Evolutionary conservation across 2,888 invertebrate species (phyloP), one percentile per base, ranked within the genome.

Genomic region (Colostygia pectinataria): DNA sequence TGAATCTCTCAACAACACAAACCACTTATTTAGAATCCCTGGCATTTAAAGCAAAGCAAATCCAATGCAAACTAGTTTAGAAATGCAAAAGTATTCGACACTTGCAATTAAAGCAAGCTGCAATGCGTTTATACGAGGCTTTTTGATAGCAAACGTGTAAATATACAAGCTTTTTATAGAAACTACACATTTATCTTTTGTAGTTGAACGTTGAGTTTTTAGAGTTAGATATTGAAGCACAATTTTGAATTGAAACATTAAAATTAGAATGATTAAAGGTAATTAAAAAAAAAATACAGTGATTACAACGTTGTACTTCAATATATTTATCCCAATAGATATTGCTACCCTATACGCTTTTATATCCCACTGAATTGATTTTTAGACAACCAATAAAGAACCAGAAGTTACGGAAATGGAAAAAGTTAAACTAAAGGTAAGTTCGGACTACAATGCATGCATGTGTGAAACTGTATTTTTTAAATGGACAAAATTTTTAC

Each of bases 361-460:
- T 63, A 77, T 64, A 60, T 60, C 61, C 74, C 53, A 59, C 70
- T 66, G 74, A 78, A 80, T 75, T 81, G 63, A 74, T 86, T 64
- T 89, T 75, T 87, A 89, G 90, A 80, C 76, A 51, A 77, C 71
- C 63, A 68, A 87, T 63, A 83, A 86, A 65, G 77, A 83, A 68
- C 76, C 80, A 42, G 81, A 85, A 73, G 64, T 65, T 47, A 68
- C 65, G 45, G 73, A 82, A 71, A 45, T 89, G 55, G 83, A 75
- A 32, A 68, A 85, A 73, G 67, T 90, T 37, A 89, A 89, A 71
- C 69, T 90, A 1, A 90, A 89, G 88, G 90, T 90, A 83, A 87
- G 87, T 73, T 64, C 20, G 8, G 49, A 41, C 15, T 33, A 49
- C 27, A 57, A 29, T 9, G 56, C 57, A 57, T 67, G 77, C 66